These are phyloP conservation scores for Mycalesis mineus DNA, from an alignment of 2,888 invertebrate genomes.

Conservation along the genomic window DNA sequence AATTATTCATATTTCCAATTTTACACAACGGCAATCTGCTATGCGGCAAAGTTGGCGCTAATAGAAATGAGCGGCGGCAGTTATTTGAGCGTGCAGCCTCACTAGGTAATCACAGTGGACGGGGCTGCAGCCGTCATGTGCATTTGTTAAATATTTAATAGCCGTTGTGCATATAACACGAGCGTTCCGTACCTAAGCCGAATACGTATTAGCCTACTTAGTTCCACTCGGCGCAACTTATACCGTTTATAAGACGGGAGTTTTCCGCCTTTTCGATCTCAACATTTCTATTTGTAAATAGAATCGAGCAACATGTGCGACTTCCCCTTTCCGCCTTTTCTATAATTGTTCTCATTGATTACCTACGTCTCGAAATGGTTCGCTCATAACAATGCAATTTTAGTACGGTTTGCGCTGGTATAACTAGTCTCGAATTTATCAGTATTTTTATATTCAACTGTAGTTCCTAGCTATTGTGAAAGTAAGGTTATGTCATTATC, in stretches of 20 bases:
- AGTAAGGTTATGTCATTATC: neutral
- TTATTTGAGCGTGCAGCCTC: slow-evolving; percentile 21
- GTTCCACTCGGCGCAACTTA: slow-evolving; percentile 20
- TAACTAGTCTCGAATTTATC: slow-evolving; percentile 1
- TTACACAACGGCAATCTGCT: slow-evolving; percentile 4
- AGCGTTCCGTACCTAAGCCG: slow-evolving; percentile 30
- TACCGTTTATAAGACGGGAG: slow-evolving; percentile 25
- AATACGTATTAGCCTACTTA: slow-evolving; percentile 30
- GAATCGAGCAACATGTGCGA: slow-evolving; percentile 27
- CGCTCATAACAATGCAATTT: slow-evolving; percentile 18
- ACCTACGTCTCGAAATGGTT: slow-evolving; percentile 25
- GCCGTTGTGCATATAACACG: slow-evolving; percentile 42
- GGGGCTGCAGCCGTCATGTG: slow-evolving; percentile 41
- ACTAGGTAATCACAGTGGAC: slow-evolving; percentile 48
- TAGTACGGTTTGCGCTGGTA: slow-evolving; percentile 6
- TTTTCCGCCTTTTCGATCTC: slow-evolving; percentile 26
- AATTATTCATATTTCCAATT: slow-evolving; percentile 7
- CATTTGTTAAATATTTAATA: slow-evolving; percentile 63
- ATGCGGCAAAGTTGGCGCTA: slow-evolving; percentile 18
- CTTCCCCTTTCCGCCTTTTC: slow-evolving; percentile 22
- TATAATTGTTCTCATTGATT: slow-evolving; percentile 24
- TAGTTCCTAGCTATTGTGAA: neutral
- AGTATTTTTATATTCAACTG: neutral
- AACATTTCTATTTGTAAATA: slow-evolving; percentile 25
- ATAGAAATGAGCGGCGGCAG: slow-evolving; percentile 24